These are phyloP conservation scores for Rhynchotus rufescens DNA, from an alignment of 2,797 vertebrate genomes.

Conservation along the genomic window DNA sequence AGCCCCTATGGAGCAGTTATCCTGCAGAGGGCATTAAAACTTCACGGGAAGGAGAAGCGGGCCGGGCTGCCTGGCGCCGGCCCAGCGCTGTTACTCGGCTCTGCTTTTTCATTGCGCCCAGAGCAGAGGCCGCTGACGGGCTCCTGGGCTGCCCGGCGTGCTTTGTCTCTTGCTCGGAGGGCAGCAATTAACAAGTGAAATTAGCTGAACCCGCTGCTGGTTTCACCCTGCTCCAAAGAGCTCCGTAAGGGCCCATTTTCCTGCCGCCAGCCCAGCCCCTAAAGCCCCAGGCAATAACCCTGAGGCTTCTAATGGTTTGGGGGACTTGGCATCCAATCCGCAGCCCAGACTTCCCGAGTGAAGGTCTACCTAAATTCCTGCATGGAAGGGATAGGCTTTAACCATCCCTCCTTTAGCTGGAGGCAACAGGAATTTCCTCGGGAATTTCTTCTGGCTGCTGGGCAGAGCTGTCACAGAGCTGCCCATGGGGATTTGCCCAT, in stretches of 20 bases:
- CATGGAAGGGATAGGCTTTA: neutral
- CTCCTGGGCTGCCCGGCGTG: neutral
- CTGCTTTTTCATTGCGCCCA: neutral
- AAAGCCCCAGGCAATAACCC: conserved; percentile 13
- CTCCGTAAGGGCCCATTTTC: neutral
- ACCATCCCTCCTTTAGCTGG: neutral
- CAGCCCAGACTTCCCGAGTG: neutral
- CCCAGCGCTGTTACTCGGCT: neutral
- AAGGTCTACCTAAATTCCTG: neutral
- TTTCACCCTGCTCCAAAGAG: neutral
- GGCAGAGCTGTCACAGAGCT: neutral
- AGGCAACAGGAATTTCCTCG: neutral
- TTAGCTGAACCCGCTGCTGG: neutral
- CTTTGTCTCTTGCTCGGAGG: neutral
- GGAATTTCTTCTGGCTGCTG: neutral
- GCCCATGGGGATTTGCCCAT: neutral
- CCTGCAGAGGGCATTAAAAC: conserved; percentile 70
- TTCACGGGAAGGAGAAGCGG: neutral
- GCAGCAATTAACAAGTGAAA: neutral
- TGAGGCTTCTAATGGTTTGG: neutral
- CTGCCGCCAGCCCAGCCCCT: neutral
- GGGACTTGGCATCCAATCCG: neutral
- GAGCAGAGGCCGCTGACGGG: neutral
- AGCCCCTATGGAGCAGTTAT: conserved; percentile 8
- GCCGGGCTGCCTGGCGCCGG: neutral